Evolutionary conservation across 1,140 invertebrate genomes (phyloP).

Genomic region (Mesaphorura yosii): DNA sequence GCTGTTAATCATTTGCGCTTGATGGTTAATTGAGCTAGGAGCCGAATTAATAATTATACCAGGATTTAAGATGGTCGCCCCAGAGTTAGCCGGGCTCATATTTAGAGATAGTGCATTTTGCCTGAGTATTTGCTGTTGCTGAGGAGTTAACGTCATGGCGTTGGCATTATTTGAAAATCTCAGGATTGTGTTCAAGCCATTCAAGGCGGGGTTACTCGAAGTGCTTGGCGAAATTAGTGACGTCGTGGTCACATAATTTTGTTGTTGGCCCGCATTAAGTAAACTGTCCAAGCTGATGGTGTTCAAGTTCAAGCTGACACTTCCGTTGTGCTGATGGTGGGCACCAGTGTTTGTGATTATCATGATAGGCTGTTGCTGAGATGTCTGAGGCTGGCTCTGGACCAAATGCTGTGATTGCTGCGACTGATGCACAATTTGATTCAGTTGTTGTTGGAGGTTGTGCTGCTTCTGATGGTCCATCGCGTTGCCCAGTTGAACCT

Average conservation of each 20-base stretch:
- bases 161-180: slow-evolving; percentile 1
- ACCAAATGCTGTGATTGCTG: too few relatives aligned
- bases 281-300: slow-evolving; percentile 29
- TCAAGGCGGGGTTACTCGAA: too few relatives aligned
- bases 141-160: neutral
- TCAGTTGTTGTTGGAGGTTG: too few relatives aligned
- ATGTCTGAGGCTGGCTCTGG: neutral
- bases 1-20: too few relatives aligned
- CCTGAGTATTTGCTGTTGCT: slow-evolving; percentile 3
- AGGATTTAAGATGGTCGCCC: slow-evolving; percentile 12
- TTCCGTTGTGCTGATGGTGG: neutral
- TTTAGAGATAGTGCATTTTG: neutral
- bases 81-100: neutral
- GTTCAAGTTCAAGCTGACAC: slow-evolving; percentile 24
- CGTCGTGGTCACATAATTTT: neutral
- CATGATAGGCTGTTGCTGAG: slow-evolving; percentile 5
- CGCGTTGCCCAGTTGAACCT: neutral
- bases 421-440: too few relatives aligned
- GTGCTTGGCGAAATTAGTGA: too few relatives aligned
- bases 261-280: neutral
- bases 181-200: too few relatives aligned
- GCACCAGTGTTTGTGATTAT: slow-evolving; percentile 17
- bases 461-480: slow-evolving; percentile 10
- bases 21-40: too few relatives aligned
- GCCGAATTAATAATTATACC: neutral